phyloP scores from a whole-genome alignment of 2,113 vertebrate genomes.

The Cichladusa arquata region DNA sequence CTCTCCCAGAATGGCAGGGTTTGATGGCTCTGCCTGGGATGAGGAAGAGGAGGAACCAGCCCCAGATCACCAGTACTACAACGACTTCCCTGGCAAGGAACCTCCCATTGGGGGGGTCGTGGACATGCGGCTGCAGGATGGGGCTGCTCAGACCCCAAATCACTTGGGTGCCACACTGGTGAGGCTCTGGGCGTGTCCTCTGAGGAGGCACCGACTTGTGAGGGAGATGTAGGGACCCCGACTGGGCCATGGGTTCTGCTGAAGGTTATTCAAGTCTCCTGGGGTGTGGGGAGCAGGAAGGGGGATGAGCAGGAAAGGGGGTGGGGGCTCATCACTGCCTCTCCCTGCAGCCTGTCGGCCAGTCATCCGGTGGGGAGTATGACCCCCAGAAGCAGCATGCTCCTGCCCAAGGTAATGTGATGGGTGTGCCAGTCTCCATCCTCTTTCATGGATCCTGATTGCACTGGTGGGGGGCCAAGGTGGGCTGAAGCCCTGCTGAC shows the following conservation, averaged over 20 bases:
- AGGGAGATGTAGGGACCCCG: fast-evolving
- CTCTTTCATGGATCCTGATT: fast-evolving
- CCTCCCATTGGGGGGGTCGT: slow-evolving; percentile 92
- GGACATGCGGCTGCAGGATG: slow-evolving; percentile 86
- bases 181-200: not conserved
- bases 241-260: fast-evolving
- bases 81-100: slow-evolving; percentile 95
- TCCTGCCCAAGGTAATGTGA: slow-evolving; percentile 53
- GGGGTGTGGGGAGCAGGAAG: not conserved
- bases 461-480: fast-evolving
- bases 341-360: slow-evolving; percentile 70
- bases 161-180: slow-evolving; percentile 90
- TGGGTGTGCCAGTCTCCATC: fast-evolving
- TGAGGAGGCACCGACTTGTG: fast-evolving
- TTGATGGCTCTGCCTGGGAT: slow-evolving; percentile 96
- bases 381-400: slow-evolving; percentile 68
- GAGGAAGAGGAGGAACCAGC: slow-evolving; percentile 82
- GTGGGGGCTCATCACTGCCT: not conserved
- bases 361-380: slow-evolving; percentile 31
- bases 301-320: not conserved
- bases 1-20: slow-evolving; percentile 88
- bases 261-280: not conserved
- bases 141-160: slow-evolving; percentile 65
- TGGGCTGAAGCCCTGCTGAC: not conserved
- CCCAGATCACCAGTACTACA: slow-evolving; percentile 93